Evolutionary conservation across 2,113 vertebrate species (phyloP), one percentile per base, ranked within the genome.

Genomic region (Furnarius figulus): DNA sequence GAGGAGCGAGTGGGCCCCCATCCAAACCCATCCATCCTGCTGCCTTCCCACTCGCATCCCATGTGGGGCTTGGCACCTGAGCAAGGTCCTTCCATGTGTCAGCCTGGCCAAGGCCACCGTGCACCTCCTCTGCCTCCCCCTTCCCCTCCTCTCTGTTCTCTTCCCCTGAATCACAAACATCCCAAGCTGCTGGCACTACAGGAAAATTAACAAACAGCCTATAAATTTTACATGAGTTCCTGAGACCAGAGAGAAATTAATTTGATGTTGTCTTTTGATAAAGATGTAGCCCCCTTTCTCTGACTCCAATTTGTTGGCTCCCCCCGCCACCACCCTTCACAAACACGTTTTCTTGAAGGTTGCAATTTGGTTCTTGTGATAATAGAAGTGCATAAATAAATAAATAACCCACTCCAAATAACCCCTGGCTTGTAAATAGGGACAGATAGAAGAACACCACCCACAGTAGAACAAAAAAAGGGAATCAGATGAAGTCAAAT

Each of bases 211-310:
- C 97, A 97, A 97, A 89, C 97, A 97, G 90, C 95, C 93, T 81
- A 97, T 98, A 97, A 95, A 97, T 98, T 98, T 98, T 98, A 96
- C 97, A 98, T 98, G 97, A 98, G 97, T 87, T 96, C 81, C 89
- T 5, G 49, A 96, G 89, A 97, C 92, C 44, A 87, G 96, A 83
- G 87, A 98, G 95, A 98, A 98, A 98, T 98, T 98, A 98, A 98
- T 97, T 96, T 97, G 97, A 97, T 97, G 96, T 97, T 97, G 97
- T 97, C 96, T 98, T 98, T 97, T 97, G 92, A 98, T 97, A 98
- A 97, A 98, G 96, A 97, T 94, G 96, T 97, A 97, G 76, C 94
- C 95, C 95, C 97, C 94, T 91, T 85, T 55, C 87, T 67, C 87
- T 68, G 88, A n/a, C 88, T 96, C 92, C 78, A 80, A 80, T 93